Evolutionary conservation across 2,113 vertebrate species (phyloP).

Genomic region (Martes martes): DNA sequence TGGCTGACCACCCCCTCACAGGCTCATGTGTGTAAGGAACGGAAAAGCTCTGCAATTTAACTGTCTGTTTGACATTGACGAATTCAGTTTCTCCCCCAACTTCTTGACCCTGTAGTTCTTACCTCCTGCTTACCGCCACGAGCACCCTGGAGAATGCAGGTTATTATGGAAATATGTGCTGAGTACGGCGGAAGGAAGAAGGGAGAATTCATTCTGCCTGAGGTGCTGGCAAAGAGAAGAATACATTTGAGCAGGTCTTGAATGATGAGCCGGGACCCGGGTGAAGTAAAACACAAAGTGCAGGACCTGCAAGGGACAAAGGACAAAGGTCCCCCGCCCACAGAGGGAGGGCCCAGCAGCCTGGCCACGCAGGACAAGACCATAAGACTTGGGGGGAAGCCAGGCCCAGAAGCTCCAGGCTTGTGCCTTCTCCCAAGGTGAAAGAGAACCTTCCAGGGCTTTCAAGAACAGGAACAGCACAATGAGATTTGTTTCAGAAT

Average conservation of each 20-base stretch:
- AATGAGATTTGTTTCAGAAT: neutral
- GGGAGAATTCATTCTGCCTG: neutral
- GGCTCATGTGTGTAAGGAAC: accelerated
- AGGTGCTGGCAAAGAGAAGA: neutral
- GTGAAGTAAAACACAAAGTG: neutral
- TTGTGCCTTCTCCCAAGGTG: neutral
- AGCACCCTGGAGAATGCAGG: neutral
- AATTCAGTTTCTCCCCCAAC: neutral
- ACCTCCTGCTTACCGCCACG: neutral
- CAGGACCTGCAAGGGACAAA: accelerated
- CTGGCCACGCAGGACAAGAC: accelerated
- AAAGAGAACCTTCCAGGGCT: neutral
- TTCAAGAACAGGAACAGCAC: neutral
- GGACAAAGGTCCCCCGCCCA: accelerated
- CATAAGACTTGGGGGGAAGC: accelerated
- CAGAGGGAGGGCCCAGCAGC: accelerated
- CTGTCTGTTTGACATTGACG: neutral
- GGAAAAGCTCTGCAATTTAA: neutral
- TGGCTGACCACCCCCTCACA: accelerated
- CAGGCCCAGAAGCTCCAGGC: neutral
- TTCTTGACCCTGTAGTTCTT: neutral
- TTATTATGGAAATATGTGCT: neutral
- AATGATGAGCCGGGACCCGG: neutral
- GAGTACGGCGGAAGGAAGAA: neutral
- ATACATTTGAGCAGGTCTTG: neutral